Conservation (phyloP, 2,888 invertebrate species). For the Eremobia ochroleuca region DNA sequence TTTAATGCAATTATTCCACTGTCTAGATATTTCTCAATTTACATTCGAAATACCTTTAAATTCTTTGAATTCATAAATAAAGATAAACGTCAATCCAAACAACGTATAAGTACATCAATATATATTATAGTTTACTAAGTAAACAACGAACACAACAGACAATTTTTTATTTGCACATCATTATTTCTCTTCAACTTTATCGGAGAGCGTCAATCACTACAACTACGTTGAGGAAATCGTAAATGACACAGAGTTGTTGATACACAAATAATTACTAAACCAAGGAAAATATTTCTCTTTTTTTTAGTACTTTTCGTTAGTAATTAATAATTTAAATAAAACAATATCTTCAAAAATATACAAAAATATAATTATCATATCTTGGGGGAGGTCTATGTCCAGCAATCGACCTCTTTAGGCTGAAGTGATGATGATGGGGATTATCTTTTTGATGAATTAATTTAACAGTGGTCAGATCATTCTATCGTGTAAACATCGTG, state of each 20-base stretch:
- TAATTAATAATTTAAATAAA: conserved; percentile 13
- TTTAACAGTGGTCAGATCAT: conserved; percentile 4
- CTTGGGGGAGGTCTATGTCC: not conserved
- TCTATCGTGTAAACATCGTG: not conserved
- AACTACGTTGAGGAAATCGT: too few relatives aligned
- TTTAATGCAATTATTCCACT: not conserved
- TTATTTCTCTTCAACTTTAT: not conserved
- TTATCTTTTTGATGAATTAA: not conserved
- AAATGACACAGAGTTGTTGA: not conserved
- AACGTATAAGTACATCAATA: not conserved
- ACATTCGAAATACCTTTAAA: not conserved
- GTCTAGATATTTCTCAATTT: not conserved
- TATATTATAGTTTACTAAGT: not conserved
- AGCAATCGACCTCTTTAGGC: not conserved
- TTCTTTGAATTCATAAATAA: not conserved
- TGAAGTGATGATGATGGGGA: not conserved
- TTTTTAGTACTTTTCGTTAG: not conserved
- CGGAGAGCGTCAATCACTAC: not conserved
- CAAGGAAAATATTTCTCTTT: not conserved
- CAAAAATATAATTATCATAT: conserved; percentile 39
- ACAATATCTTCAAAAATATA: conserved; percentile 26
- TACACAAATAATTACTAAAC: not conserved
- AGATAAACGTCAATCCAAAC: not conserved
- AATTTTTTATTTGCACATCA: not conserved
- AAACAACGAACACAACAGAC: not conserved